phyloP scores from a whole-genome alignment of 35 echinoderm and acorn worm genomes.

The Strongylocentrotus purpuratus region DNA sequence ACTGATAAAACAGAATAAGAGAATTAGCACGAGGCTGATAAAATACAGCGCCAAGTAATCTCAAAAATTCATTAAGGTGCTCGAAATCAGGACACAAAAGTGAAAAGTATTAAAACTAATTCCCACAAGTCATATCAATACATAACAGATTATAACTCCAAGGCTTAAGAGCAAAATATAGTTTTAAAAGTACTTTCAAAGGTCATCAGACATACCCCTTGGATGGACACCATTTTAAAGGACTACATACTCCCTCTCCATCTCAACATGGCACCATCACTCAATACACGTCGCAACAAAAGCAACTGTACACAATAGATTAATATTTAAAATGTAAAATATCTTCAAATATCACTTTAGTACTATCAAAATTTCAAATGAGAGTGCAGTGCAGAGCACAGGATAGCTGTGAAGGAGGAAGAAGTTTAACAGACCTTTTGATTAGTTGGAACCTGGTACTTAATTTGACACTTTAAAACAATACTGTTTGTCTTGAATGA shows the following conservation, averaged over 20 bases:
- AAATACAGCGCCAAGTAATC: not conserved
- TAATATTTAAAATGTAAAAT: no score
- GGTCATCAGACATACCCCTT: not conserved
- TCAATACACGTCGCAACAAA: no score
- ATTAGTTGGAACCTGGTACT: no score
- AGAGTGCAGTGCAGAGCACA: not conserved
- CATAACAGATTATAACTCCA: not conserved
- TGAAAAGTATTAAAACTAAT: not conserved
- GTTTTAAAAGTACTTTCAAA: not conserved
- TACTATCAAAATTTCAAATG: not conserved
- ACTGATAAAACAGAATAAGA: not conserved
- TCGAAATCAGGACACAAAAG: not conserved
- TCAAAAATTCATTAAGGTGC: not conserved
- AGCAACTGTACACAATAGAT: no score
- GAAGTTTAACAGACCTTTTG: no score
- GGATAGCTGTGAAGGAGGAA: not conserved
- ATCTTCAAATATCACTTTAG: no score
- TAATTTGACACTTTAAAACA: no score
- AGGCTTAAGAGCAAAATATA: not conserved
- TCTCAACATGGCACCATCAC: no score
- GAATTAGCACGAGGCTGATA: not conserved
- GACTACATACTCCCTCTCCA: not conserved
- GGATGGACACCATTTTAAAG: not conserved
- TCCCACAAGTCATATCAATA: not conserved
- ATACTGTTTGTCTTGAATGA: no score